Evolutionary conservation across 2,797 vertebrate genomes (phyloP), one percentile per base, ranked within the genome.

Genomic region (Sebastiscus albofasciatus): DNA sequence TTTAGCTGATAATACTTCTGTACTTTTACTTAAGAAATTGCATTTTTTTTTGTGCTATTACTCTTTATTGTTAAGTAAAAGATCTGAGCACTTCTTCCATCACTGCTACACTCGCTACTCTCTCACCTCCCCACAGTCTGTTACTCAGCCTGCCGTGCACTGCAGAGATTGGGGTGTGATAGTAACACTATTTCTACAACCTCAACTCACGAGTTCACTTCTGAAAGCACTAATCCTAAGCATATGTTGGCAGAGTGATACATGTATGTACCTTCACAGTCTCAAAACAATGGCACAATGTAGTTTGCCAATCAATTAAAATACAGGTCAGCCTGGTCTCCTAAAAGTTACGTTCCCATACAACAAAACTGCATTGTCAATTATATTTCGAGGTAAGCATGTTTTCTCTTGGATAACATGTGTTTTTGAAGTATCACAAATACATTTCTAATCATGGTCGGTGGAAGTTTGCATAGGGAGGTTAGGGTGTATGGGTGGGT

Each of bases 111-210:
- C 33, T 20, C 4, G 2, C 52, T 56, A n/a, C 24, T 52, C n/a
- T 83, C 29, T 74, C 46, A 77, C 36, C 20, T 69, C 55, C 42
- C 14, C 39, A 22, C 66, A 56, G 27, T 36, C 55, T 74, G 66
- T 66, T 58, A 2, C 27, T 42, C 67, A 62, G 20, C 39, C 72
- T 69, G 42, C 52, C 8, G 24, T 9, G 8, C 14, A 36, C 39
- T 55, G 18, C 31, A 54, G 65, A 61, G 26, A 59, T 16, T 18
- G 18, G 20, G 65, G 67, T 66, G 74, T 56, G 65, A 65, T n/a
- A 31, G 67, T 20, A 80, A 67, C 67, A 64, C 77, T 59, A 18
- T 34, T 62, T 36, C 55, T 72, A 33, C 56, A 29, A 39, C 62
- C 33, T 61, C 39, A 33, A 33, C 33, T 71, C 73, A 42, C 54